Evolutionary conservation across 2,797 vertebrate genomes (phyloP).

Genomic region (Taeniopygia guttata): DNA sequence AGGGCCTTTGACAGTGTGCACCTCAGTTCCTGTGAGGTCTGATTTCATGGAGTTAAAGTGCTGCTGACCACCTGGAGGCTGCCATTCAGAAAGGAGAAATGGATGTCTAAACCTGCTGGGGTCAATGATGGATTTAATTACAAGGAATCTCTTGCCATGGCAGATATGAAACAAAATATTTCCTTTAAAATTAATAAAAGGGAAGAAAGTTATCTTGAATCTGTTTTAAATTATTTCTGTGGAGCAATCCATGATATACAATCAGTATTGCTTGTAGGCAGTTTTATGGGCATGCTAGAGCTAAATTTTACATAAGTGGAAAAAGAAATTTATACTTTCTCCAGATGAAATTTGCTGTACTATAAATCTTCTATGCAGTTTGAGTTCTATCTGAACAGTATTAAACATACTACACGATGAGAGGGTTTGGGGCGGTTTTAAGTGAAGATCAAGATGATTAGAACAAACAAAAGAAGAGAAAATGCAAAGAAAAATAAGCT

Average conservation of each 20-base stretch:
- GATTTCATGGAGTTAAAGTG: neutral
- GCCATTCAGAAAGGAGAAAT: neutral
- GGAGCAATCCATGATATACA: constrained; percentile 38
- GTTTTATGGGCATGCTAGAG: constrained; percentile 45
- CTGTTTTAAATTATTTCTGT: constrained; percentile 31
- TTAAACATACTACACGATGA: constrained; percentile 47
- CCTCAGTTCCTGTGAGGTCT: neutral
- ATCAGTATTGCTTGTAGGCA: constrained; percentile 20
- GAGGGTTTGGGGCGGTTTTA: constrained; percentile 6
- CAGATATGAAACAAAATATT: neutral
- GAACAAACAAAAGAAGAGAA: neutral
- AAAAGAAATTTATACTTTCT: constrained; percentile 61
- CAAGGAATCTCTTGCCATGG: neutral
- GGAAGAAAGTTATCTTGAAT: neutral
- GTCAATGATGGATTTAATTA: neutral
- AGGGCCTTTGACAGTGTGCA: neutral
- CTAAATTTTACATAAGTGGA: constrained; percentile 62
- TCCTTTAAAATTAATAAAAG: neutral
- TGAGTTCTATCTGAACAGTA: constrained; percentile 37
- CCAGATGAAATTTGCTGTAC: constrained; percentile 14
- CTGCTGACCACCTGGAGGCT: neutral
- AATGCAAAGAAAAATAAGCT: neutral
- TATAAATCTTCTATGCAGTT: constrained; percentile 62
- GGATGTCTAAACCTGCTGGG: neutral
- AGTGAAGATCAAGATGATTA: constrained; percentile 10